Evolutionary conservation across 1,140 invertebrate genomes (phyloP).

Genomic region (Pachyrhynchus sulphureomaculatus): DNA sequence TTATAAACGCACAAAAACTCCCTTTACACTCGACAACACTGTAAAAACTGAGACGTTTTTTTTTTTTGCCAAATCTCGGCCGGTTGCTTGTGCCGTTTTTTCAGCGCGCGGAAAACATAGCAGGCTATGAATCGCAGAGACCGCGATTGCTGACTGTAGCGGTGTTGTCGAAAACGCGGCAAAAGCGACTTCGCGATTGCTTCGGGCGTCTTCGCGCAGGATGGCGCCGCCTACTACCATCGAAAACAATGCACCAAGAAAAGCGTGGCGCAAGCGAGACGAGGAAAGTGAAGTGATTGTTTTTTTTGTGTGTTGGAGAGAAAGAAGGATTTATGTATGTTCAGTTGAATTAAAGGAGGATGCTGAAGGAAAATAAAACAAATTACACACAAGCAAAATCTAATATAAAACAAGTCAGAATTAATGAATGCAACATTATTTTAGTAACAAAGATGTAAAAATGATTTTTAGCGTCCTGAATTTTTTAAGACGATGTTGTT

Average conservation of each 20-base stretch:
- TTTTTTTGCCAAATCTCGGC: slow-evolving; percentile 18
- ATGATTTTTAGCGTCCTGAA: too few relatives aligned
- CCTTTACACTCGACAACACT: background rate
- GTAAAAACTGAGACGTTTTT: slow-evolving; percentile 7
- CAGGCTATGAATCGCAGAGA: slow-evolving; percentile 22
- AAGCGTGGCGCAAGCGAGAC: slow-evolving; percentile 26
- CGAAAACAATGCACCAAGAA: slow-evolving; percentile 23
- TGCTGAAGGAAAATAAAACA: background rate
- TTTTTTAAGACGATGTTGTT: too few relatives aligned
- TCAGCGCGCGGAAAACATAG: slow-evolving; percentile 25
- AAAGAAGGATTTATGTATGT: slow-evolving; percentile 20
- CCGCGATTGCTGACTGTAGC: slow-evolving; percentile 27
- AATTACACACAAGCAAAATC: background rate
- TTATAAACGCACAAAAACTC: slow-evolving; percentile 13
- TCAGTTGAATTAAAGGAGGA: slow-evolving; percentile 8
- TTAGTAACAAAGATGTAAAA: too few relatives aligned
- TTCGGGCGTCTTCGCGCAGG: slow-evolving; percentile 17
- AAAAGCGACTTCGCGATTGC: too few relatives aligned
- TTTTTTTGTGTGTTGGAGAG: slow-evolving; percentile 17
- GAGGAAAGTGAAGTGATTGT: slow-evolving; percentile 29
- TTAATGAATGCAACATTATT: background rate
- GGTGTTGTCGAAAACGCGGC: slow-evolving; percentile 18
- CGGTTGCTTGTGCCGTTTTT: slow-evolving; percentile 18
- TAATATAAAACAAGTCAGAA: slow-evolving; percentile 5
- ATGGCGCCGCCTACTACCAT: slow-evolving; percentile 23